Base-by-base conservation (phyloP, 1,140 invertebrate species). In the Atta texana region DNA sequence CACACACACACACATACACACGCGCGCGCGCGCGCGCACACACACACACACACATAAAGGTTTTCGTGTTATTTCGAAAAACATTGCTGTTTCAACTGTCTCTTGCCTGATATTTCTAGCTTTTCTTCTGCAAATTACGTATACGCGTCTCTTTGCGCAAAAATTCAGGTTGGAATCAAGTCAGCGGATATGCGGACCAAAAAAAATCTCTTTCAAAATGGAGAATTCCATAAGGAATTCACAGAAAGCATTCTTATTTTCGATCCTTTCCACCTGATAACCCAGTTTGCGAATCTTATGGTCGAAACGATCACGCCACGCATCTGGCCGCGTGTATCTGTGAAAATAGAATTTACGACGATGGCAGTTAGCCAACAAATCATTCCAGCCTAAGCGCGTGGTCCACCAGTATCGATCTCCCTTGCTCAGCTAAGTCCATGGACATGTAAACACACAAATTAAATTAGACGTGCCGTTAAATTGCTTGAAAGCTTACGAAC, bases 261-360 rank as follows among this genome's bases (percentile, higher is more conserved):
- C 18, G 6, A 44, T 14, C 6, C 12, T 57, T 71, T 53, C 69
- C 53, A 24, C 24, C 7, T 24, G 8, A n/a, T 14, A 12, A 39
- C 6, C 3, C 18, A 16, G n/a, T 1, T 49, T 51, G 72, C 63
- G 39, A 85, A 64, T 69, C 57, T 74, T 72, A 75, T 66, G 84
- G 84, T 87, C 57, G 63, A 59, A 57, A 64, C 81, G n/a, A 14
- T 31, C n/a, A 44, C 55, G 31, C 69, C 55, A 16, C 49, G 89
- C 24, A 61, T 81, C 21, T 57, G 71, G 59, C 14, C n/a, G 44
- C 39, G 21, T 53, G n/a, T 86, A 57, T 61, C 66, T 66, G 44
- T 82, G 85, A 81, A 87, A 87, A 87, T 89, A 87, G 86, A 87
- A 87, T 89, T 88, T 87, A 82, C 78, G 78, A 87, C 77, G 77